Evolutionary conservation across 2,797 vertebrate genomes (phyloP).

Genomic region (Pseudochirops cupreus): DNA sequence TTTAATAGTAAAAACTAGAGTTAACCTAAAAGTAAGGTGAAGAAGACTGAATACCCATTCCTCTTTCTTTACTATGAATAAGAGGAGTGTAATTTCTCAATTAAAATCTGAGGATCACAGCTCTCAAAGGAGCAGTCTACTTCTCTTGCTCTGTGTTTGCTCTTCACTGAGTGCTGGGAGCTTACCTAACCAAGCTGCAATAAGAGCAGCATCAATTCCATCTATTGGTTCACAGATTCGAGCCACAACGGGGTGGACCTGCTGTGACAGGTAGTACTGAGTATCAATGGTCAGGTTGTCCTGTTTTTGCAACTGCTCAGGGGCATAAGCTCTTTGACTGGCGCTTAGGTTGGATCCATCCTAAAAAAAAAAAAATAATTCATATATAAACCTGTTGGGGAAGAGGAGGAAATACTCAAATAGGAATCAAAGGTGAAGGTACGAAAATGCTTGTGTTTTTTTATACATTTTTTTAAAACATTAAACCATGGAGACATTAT

Average conservation of each 20-base stretch:
- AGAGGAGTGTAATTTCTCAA: background rate
- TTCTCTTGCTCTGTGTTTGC: background rate
- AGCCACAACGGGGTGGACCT: slow-evolving; percentile 97
- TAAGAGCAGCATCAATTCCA: slow-evolving; percentile 94
- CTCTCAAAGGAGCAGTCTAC: background rate
- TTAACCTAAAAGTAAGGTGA: background rate
- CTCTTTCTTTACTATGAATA: background rate
- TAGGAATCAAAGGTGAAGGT: slow-evolving; percentile 25
- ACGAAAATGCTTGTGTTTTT: slow-evolving; percentile 24
- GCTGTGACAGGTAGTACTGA: slow-evolving; percentile 98
- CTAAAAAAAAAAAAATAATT: slow-evolving; percentile 79
- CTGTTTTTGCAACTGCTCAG: slow-evolving; percentile 97
- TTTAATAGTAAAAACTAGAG: slow-evolving; percentile 33
- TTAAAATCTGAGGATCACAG: background rate
- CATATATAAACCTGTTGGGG: background rate
- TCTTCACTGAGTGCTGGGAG: slow-evolving; percentile 46
- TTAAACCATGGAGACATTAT: slow-evolving; percentile 63
- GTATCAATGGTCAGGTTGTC: slow-evolving; percentile 92
- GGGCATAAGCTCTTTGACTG: slow-evolving; percentile 95
- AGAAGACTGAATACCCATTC: background rate
- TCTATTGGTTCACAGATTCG: slow-evolving; percentile 98
- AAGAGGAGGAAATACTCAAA: slow-evolving; percentile 48
- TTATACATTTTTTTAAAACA: slow-evolving; percentile 7
- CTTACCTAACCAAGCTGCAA: slow-evolving; percentile 97
- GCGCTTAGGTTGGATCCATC: slow-evolving; percentile 95